These are phyloP conservation scores for Pristionchus mayeri DNA, from an alignment of 2,888 invertebrate genomes.

Conservation along the genomic window DNA sequence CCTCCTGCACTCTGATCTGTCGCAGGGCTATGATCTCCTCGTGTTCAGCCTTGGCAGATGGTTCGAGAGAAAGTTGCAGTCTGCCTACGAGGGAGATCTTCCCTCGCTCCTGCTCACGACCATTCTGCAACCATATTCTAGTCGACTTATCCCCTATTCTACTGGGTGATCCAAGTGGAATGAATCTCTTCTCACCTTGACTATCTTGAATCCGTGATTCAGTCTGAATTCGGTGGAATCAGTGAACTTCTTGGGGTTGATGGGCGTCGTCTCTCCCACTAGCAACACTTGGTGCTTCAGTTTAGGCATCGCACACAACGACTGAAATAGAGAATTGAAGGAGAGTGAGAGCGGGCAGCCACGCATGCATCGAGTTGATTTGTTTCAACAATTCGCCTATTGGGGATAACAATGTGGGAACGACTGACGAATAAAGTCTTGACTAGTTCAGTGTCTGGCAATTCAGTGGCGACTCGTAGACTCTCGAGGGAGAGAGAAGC, in stretches of 20 bases:
- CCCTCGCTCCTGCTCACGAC: constrained; percentile 92
- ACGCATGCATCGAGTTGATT: too few species aligned
- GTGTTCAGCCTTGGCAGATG: constrained; percentile 84
- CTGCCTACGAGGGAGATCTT: constrained; percentile 96
- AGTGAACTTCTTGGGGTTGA: constrained; percentile 74
- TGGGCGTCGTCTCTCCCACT: constrained; percentile 81
- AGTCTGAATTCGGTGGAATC: constrained; percentile 91
- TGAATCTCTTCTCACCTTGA: constrained; percentile 61
- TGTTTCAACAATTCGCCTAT: too few species aligned
- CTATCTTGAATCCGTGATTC: constrained; percentile 90
- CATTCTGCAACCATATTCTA: constrained; percentile 84
- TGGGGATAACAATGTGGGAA: too few species aligned
- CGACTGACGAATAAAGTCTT: constrained; percentile 87
- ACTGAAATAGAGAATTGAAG: too few species aligned
- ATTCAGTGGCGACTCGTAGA: constrained; percentile 93
- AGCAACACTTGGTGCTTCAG: constrained; percentile 92
- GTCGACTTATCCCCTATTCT: too few species aligned
- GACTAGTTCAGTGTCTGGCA: constrained; percentile 94
- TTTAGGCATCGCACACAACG: constrained; percentile 94
- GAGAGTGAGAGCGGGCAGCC: too few species aligned
- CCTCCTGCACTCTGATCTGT: constrained; percentile 93
- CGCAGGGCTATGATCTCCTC: constrained; percentile 97
- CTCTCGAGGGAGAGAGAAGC: constrained; percentile 95
- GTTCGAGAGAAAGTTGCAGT: constrained; percentile 82
- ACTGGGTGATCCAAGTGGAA: not conserved